phyloP scores from a whole-genome alignment of 1,140 invertebrate genomes.

The Zaprionus nigranus region DNA sequence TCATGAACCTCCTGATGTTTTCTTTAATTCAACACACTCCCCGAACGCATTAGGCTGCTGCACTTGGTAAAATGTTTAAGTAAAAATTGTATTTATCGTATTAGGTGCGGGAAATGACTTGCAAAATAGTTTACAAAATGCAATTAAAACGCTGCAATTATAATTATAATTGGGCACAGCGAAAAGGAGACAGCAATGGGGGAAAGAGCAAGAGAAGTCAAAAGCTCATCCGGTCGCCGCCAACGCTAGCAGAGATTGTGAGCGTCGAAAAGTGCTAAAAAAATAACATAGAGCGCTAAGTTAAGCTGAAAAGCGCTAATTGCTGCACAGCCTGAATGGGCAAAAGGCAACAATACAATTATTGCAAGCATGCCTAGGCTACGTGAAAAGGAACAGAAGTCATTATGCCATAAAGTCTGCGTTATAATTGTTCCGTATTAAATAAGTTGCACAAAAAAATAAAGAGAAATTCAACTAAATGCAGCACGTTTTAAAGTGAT shows the following conservation, averaged over 20 bases:
- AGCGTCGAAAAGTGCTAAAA: conserved; percentile 40
- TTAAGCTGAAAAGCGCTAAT: conserved; percentile 63
- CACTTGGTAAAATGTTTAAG: conserved; percentile 46
- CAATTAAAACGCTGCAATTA: conserved; percentile 65
- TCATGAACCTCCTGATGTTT: not conserved
- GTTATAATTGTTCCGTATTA: conserved; percentile 1
- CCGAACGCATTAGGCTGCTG: conserved; percentile 40
- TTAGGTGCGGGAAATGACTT: conserved; percentile 57
- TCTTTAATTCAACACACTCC: not conserved
- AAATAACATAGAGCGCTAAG: conserved; percentile 48
- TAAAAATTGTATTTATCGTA: conserved; percentile 50
- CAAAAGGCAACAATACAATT: conserved; percentile 52
- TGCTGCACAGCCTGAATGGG: conserved; percentile 51
- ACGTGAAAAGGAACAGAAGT: conserved; percentile 18
- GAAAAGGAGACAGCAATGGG: conserved; percentile 49
- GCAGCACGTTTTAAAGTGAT: not conserved
- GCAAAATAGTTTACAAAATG: conserved; percentile 65
- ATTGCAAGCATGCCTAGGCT: conserved; percentile 34
- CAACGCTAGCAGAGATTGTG: conserved; percentile 12
- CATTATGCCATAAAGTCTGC: conserved; percentile 10
- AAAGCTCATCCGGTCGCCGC: conserved; percentile 34
- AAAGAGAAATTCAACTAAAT: not conserved
- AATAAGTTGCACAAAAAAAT: not conserved
- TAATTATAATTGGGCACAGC: conserved; percentile 62
- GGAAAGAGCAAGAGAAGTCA: conserved; percentile 41